These are phyloP conservation scores for Diploptera punctata DNA, from an alignment of 2,888 invertebrate species.

Conservation along the genomic window DNA sequence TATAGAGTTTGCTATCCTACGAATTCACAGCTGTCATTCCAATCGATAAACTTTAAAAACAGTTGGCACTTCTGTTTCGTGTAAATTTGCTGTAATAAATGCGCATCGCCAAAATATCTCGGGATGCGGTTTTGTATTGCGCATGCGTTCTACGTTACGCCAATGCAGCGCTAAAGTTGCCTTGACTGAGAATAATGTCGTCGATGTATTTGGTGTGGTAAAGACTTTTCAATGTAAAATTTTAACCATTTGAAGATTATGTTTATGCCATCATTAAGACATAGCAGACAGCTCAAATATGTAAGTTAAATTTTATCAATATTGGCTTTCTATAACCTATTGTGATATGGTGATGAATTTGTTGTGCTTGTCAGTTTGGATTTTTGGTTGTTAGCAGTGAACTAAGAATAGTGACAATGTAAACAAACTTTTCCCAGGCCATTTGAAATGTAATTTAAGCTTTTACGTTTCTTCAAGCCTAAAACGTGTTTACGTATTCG, in stretches of 20 bases:
- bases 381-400: slow-evolving; percentile 20
- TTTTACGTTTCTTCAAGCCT: background rate
- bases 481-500: too few species aligned
- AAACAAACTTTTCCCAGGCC: slow-evolving; percentile 26
- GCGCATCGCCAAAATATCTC: slow-evolving; percentile 21
- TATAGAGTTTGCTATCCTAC: background rate
- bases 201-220: background rate
- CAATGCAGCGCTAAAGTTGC: slow-evolving; percentile 22
- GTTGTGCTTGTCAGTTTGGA: background rate
- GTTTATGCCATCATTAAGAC: background rate
- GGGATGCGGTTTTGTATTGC: background rate
- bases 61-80: slow-evolving; percentile 21
- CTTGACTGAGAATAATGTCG: background rate
- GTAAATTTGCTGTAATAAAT: slow-evolving; percentile 4
- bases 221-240: too few species aligned
- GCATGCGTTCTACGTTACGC: slow-evolving; percentile 11
- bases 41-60: slow-evolving; percentile 22
- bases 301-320: slow-evolving; percentile 7
- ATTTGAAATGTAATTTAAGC: slow-evolving; percentile 24
- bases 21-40: background rate
- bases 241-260: background rate
- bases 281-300: slow-evolving; percentile 4
- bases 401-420: slow-evolving; percentile 33
- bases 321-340: too few species aligned
- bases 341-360: too few species aligned